Base-by-base conservation (phyloP, 1,140 invertebrate species). In the Phymorhynchus buccinoides region DNA sequence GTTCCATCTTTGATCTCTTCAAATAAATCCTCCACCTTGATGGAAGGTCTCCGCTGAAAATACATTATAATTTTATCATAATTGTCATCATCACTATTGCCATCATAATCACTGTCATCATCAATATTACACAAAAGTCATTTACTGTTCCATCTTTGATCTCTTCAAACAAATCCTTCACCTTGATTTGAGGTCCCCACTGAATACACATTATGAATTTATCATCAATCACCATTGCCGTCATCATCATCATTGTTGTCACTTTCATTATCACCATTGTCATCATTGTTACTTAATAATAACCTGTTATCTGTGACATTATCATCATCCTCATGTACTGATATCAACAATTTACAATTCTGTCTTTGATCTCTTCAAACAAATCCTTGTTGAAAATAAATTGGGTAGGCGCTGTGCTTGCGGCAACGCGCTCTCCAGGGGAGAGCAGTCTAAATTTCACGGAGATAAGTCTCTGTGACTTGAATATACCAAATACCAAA, bases 91-190 rank as follows among this genome's bases (percentile, higher is more conserved):
- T 6, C n/a, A 14, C 18, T 80, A 22, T 30, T n/a, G n/a, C n/a
- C n/a, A n/a, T n/a, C n/a, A n/a, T n/a, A n/a, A n/a, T n/a, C n/a
- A n/a, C n/a, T n/a, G n/a, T n/a, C n/a, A n/a, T n/a, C n/a, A n/a
- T 27, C 44, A 42, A 6, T 44, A 3, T 39, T 1, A 39, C 39
- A n/a, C 1, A 32, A 2, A 22, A 1, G n/a, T 42, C 14, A 22
- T n/a, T 1, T n/a, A 96, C 95, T 89, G 96, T 96, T 84, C 97
- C 97, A 95, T 98, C 97, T 56, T 84, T 86, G 80, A 98, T 94
- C 93, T 98, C 97, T 89, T 95, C 92, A 94, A 97, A 97, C 89
- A 98, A 94, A 94, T 98, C 97, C 86, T 95, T 95, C 83, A 98
- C 96, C 90, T 95, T 95, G 83, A 96, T 94, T 92, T 96, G 95